Conservation (phyloP, 2,797 vertebrate species). For the Characodon lateralis region DNA sequence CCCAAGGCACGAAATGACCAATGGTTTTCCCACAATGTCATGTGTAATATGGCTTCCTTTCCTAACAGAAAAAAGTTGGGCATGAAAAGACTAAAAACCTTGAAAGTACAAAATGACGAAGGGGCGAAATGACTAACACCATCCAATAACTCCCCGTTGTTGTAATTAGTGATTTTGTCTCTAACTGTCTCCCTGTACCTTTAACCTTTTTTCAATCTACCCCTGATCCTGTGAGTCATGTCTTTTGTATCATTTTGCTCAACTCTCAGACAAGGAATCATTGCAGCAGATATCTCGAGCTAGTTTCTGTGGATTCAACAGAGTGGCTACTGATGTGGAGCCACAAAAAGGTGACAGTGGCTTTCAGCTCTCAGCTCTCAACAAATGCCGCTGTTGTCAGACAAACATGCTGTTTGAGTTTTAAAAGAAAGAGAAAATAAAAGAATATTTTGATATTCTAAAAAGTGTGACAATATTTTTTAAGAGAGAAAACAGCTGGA, state of each 20-base stretch:
- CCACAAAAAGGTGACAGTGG: conserved; percentile 67
- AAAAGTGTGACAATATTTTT: not conserved
- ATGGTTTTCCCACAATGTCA: not conserved
- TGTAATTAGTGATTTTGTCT: conserved; percentile 7
- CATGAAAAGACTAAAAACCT: not conserved
- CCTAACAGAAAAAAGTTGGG: not conserved
- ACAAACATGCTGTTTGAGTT: not conserved
- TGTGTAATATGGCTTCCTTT: not conserved
- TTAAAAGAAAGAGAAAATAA: not conserved
- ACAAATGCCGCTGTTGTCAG: conserved; percentile 26
- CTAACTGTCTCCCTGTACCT: conserved; percentile 12
- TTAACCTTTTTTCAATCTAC: not conserved
- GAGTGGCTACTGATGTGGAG: conserved; percentile 71
- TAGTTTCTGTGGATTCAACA: conserved; percentile 75
- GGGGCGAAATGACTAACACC: not conserved
- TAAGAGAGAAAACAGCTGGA: not conserved
- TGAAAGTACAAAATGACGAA: not conserved
- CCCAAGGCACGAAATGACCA: not conserved
- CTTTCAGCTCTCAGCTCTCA: conserved; percentile 26
- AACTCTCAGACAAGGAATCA: conserved; percentile 68
- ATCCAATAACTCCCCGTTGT: not conserved
- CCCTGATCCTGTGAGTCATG: conserved; percentile 15
- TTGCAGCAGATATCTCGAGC: conserved; percentile 70
- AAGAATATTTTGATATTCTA: not conserved
- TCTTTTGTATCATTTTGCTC: conserved; percentile 27